phyloP scores from a whole-genome alignment of 1,140 invertebrate species.

The Lucilia sericata region DNA sequence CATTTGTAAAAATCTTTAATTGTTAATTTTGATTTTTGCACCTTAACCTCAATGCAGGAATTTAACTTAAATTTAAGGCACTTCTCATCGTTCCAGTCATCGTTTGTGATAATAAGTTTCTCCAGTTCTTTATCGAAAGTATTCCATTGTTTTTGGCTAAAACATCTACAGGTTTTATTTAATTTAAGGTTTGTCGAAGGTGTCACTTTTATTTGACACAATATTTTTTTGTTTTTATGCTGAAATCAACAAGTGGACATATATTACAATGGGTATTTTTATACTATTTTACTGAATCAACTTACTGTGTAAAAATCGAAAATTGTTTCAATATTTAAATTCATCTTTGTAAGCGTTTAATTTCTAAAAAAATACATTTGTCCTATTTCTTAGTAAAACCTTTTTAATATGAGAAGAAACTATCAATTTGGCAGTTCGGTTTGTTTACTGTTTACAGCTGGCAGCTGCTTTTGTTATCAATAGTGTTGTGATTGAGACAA shows the following conservation, averaged over 20 bases:
- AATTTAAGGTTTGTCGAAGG: background rate
- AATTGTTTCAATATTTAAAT: constrained; percentile 23
- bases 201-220: background rate
- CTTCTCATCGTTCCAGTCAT: background rate
- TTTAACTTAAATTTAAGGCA: background rate
- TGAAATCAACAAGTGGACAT: background rate
- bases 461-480: too few species aligned
- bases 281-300: background rate
- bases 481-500: too few species aligned
- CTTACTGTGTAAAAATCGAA: constrained; percentile 13
- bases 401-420: too few species aligned
- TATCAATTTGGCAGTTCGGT: too few species aligned
- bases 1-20: background rate
- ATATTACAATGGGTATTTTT: background rate
- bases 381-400: too few species aligned
- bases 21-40: background rate
- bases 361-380: background rate
- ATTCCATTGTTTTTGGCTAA: constrained; percentile 10
- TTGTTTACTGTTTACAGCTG: too few species aligned
- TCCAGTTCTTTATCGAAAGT: constrained; percentile 15
- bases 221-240: background rate
- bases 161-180: background rate
- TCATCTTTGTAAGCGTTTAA: background rate
- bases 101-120: background rate
- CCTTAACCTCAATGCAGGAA: background rate